Evolutionary conservation across 2,797 vertebrate species (phyloP).

Genomic region (Malurus splendens): DNA sequence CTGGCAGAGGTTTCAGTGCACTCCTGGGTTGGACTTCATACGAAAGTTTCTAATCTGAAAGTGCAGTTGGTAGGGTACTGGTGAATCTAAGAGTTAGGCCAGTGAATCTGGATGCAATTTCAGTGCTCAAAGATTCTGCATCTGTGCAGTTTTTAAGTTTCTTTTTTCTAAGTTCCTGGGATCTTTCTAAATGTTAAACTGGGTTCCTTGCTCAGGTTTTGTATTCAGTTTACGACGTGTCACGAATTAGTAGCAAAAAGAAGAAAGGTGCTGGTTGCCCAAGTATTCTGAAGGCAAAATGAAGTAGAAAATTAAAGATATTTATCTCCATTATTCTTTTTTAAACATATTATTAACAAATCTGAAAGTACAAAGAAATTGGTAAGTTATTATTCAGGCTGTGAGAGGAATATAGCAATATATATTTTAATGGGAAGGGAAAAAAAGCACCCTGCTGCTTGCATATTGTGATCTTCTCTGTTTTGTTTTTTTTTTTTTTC

Average conservation of each 20-base stretch:
- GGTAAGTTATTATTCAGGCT: conserved; percentile 17
- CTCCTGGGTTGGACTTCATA: not conserved
- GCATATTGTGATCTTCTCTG: not conserved
- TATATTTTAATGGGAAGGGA: not conserved
- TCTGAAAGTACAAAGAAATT: conserved; percentile 23
- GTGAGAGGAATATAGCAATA: not conserved
- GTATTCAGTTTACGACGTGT: not conserved
- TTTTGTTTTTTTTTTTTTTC: not conserved
- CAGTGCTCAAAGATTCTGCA: not conserved
- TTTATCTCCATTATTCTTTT: conserved; percentile 62
- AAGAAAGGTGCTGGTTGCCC: conserved; percentile 10
- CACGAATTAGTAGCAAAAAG: conserved; percentile 16
- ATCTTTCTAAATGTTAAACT: not conserved
- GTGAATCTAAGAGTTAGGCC: not conserved
- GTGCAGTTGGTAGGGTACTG: not conserved
- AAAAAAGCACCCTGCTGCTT: not conserved
- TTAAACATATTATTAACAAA: conserved; percentile 50
- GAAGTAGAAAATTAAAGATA: conserved; percentile 68
- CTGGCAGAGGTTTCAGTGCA: not conserved
- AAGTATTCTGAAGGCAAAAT: conserved; percentile 50
- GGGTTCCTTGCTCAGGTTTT: not conserved
- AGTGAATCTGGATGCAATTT: not conserved
- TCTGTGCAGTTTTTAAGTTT: not conserved
- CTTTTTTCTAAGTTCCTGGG: not conserved
- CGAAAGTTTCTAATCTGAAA: not conserved